Evolutionary conservation across 2,113 vertebrate genomes (phyloP).

Genomic region (Pterocles burchelli): DNA sequence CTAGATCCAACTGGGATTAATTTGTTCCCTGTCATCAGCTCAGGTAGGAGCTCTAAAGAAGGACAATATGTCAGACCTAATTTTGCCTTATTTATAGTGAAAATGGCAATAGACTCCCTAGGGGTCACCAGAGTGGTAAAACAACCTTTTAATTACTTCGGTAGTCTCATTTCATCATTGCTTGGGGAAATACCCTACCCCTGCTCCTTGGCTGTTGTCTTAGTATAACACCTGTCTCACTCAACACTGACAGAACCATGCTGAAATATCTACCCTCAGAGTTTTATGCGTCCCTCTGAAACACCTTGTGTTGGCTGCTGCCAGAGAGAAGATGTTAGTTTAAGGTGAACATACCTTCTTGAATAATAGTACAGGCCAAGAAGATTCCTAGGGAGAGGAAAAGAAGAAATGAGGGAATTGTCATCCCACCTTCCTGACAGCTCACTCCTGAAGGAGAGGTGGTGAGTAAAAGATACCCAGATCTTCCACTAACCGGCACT

Average conservation of each 20-base stretch:
- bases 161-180: background rate
- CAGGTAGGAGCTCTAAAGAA: background rate
- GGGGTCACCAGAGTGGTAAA: background rate
- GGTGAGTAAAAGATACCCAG: background rate
- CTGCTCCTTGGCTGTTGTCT: background rate
- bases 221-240: background rate
- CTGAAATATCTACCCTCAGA: background rate
- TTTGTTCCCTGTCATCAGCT: background rate
- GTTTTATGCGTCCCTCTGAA: background rate
- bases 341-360: background rate
- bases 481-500: background rate
- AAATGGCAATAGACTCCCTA: background rate
- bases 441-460: background rate
- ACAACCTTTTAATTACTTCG: background rate
- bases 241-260: fast-evolving
- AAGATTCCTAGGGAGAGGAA: background rate
- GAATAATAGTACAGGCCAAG: background rate
- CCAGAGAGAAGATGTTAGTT: background rate
- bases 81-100: background rate
- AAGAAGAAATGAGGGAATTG: background rate
- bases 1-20: background rate
- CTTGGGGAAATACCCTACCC: background rate
- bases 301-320: fast-evolving
- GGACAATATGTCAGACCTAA: background rate
- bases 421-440: background rate